Evolutionary conservation across 2,113 vertebrate genomes (phyloP).

Genomic region (Meriones unguiculatus): DNA sequence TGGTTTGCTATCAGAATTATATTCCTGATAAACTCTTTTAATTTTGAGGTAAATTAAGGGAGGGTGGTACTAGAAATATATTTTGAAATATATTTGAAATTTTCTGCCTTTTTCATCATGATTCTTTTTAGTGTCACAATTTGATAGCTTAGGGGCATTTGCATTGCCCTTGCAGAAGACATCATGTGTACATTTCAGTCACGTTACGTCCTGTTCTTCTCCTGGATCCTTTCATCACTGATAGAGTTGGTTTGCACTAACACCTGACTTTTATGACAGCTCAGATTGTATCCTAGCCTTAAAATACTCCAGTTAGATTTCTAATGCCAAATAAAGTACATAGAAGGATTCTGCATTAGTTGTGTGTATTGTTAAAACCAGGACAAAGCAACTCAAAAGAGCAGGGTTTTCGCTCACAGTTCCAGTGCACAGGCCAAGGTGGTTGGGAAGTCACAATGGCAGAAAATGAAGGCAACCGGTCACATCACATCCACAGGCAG

Average conservation of each 20-base stretch:
- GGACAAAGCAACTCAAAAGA: neutral
- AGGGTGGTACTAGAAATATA: constrained; percentile 15
- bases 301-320: neutral
- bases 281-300: neutral
- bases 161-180: neutral
- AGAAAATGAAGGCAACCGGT: neutral
- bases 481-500: neutral
- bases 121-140: neutral
- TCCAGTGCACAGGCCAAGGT: accelerated
- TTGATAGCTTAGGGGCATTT: neutral
- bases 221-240: neutral
- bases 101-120: neutral
- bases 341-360: neutral
- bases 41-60: neutral
- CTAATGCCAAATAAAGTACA: neutral
- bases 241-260: neutral
- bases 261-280: neutral
- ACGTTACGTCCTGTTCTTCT: too few species aligned
- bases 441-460: neutral
- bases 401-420: too few species aligned
- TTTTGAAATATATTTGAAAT: constrained; percentile 49
- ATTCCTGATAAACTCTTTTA: constrained; percentile 50
- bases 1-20: constrained; percentile 51
- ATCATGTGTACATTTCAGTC: neutral
- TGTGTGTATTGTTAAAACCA: neutral